A percentile compares a stretch with the other conserved stretches of the same genome.
These are phyloP conservation scores for Coendou prehensilis DNA, from an alignment of 2,797 vertebrate species.

Conservation along the genomic window DNA sequence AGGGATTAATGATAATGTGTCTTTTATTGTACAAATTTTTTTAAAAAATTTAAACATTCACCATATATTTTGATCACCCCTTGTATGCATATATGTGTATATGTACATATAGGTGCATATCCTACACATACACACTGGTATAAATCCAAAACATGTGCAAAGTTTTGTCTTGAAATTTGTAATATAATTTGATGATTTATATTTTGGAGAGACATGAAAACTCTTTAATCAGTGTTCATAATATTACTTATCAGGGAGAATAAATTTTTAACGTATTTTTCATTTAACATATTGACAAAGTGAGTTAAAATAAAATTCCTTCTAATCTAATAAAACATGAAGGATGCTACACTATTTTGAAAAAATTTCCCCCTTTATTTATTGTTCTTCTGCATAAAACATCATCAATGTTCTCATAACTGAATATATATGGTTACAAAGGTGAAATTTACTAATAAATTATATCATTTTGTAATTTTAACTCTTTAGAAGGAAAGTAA, in stretches of 20 bases:
- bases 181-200: conserved; percentile 10
- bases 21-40: neutral
- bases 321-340: conserved; percentile 9
- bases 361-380: neutral
- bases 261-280: neutral
- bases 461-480: neutral
- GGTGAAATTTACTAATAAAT: neutral
- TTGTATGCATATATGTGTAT: neutral
- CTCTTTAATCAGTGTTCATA: neutral
- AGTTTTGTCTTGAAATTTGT: neutral
- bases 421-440: neutral
- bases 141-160: neutral
- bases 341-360: neutral
- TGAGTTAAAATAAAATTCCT: conserved; percentile 1
- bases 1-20: neutral
- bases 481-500: neutral
- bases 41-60: neutral
- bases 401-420: neutral
- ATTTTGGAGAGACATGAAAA: conserved; percentile 27
- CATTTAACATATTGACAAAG: neutral
- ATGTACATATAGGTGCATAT: neutral
- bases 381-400: neutral
- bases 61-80: neutral
- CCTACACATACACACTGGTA: neutral
- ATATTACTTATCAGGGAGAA: neutral